A percentile compares a stretch with the other conserved stretches of the same genome.
These are phyloP conservation scores for Kryphioiulus occultus DNA, from an alignment of 2,888 invertebrate species.

Conservation along the genomic window DNA sequence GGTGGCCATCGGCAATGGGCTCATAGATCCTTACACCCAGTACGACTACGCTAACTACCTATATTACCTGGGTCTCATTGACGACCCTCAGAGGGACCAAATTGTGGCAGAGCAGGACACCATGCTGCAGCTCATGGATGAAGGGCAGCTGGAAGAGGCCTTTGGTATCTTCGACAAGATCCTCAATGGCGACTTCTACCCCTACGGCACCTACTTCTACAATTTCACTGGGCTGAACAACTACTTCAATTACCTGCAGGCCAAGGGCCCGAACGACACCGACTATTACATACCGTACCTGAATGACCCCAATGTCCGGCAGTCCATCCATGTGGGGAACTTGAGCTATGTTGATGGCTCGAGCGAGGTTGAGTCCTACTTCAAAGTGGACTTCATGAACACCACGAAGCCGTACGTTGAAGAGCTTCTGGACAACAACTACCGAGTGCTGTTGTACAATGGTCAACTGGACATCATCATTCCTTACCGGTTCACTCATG, in stretches of 20 bases:
- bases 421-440: conserved; percentile 60
- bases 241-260: conserved; percentile 46
- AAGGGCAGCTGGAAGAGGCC: conserved; percentile 54
- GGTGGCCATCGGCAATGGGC: conserved; percentile 58
- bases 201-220: conserved; percentile 70
- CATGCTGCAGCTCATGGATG: conserved; percentile 55
- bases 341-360: conserved; percentile 58
- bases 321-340: conserved; percentile 62
- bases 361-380: conserved; percentile 59
- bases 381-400: conserved; percentile 60
- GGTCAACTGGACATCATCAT: conserved; percentile 82
- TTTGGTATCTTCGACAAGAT: conserved; percentile 70
- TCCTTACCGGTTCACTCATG: conserved; percentile 57
- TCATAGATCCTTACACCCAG: conserved; percentile 59
- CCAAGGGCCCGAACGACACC: conserved; percentile 59
- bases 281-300: conserved; percentile 54
- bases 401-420: conserved; percentile 61
- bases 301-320: conserved; percentile 56
- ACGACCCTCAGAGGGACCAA: conserved; percentile 53
- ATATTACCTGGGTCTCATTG: conserved; percentile 60
- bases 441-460: conserved; percentile 73
- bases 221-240: conserved; percentile 76
- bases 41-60: conserved; percentile 63
- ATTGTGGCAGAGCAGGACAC: conserved; percentile 56
- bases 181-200: conserved; percentile 73